Base-by-base conservation (phyloP, 2,797 vertebrate species). In the Luscinia megarhynchos region DNA sequence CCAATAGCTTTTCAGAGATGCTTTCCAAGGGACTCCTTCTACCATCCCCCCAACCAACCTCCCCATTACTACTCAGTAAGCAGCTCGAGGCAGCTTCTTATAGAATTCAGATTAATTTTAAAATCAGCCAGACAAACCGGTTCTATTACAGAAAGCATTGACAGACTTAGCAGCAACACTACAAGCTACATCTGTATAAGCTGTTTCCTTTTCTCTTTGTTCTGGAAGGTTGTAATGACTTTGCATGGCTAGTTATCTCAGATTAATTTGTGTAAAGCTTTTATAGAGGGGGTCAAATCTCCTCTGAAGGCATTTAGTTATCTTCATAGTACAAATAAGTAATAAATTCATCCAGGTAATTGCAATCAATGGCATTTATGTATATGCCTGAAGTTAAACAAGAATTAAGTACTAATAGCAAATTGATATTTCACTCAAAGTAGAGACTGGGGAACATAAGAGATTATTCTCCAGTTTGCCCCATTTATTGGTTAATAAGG, bases 71-170 rank as follows among this genome's bases (percentile, higher is more conserved):
- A 86, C 59, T 74, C 68, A 81, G 50, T 50, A 68, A 84, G 57
- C 48, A 72, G 68, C 82, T 75, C 0, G 6, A 80, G 82, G 82
- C 76, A 89, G 74, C 59, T 93, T 69, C 78, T 86, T 92, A 79
- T 4, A 93, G 76, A 85, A 87, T 81, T 91, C 87, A 86, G 73
- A 92, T 87, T 92, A 83, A 91, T 68, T 89, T 95, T 92, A 89
- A 93, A 83, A 81, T 87, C 76, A 88, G 88, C 87, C 40, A 34
- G 93, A 74, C 85, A 85, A 92, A 96, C 81, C 41, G 64, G 93
- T 95, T 76, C 79, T 75, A 3, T 80, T 64, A 74, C 34, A 78
- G 91, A 95, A 84, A 89, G 41, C 4, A 4, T 0, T 77, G 89
- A 89, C 84, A 75, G 73, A 23, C 68, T 87, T 19, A 61, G 79